These are phyloP conservation scores for Drosophila cardini DNA, from an alignment of 1,140 invertebrate species.

Conservation along the genomic window DNA sequence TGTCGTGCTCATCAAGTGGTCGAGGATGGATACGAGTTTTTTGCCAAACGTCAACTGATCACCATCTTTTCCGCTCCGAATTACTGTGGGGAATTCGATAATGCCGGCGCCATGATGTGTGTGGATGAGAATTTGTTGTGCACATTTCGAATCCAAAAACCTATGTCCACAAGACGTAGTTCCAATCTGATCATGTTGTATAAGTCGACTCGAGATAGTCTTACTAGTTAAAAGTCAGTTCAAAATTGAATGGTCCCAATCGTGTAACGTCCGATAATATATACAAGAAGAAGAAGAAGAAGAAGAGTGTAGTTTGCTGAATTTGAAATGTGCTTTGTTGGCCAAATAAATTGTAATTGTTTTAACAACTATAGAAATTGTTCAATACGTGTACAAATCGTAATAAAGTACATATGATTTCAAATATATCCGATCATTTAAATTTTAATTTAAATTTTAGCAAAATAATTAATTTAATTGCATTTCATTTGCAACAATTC, in stretches of 20 bases:
- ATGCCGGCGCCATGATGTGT: conserved; percentile 99
- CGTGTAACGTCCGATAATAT: neutral
- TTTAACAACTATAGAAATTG: neutral
- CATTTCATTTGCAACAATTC: neutral
- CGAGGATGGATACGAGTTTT: conserved; percentile 99
- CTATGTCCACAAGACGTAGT: neutral
- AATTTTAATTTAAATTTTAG: no score
- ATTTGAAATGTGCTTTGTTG: neutral
- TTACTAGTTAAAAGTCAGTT: neutral
- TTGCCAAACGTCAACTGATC: conserved; percentile 97
- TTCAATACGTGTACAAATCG: neutral
- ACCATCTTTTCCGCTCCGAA: conserved; percentile 96
- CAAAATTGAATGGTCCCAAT: neutral
- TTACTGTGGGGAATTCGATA: conserved; percentile 98
- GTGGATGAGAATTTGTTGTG: conserved; percentile 99
- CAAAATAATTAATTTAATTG: no score
- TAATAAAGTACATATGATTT: no score
- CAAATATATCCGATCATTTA: no score
- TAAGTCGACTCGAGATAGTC: neutral
- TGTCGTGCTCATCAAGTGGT: conserved; percentile 98
- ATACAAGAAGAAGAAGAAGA: no score
- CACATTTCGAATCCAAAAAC: conserved; percentile 88
- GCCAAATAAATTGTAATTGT: conserved; percentile 3
- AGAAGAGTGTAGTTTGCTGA: neutral
- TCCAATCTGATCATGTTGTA: neutral